A percentile compares a stretch with the other conserved stretches of the same genome.
phyloP scores from a whole-genome alignment of 2,797 vertebrate genomes.

The Melanogrammus aeglefinus region DNA sequence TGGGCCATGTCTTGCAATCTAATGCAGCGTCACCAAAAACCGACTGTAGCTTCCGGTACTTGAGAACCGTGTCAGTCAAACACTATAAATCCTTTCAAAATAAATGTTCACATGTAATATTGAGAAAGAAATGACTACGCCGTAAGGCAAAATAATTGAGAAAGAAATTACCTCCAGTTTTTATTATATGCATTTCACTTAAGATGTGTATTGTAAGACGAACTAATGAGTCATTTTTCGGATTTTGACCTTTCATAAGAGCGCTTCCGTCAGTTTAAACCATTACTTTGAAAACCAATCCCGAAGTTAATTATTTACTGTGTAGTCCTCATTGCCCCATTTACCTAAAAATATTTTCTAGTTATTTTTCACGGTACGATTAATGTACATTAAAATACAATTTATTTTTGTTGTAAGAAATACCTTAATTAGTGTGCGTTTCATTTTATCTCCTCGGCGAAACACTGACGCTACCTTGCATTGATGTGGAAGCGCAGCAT shows the following conservation, averaged over 20 bases:
- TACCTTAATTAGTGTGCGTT: not conserved
- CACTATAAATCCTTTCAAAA: not conserved
- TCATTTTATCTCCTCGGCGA: not conserved
- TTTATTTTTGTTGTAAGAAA: not conserved
- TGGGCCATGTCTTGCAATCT: slow-evolving; percentile 74
- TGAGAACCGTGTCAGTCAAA: slow-evolving; percentile 3
- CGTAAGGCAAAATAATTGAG: not conserved
- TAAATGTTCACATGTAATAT: not conserved
- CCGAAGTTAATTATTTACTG: not conserved
- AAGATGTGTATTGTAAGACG: too few relatives aligned
- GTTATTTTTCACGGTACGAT: not conserved
- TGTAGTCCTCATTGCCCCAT: not conserved
- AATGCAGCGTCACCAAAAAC: slow-evolving; percentile 77
- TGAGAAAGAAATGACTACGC: not conserved
- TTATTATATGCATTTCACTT: not conserved
- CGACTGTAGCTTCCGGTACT: slow-evolving; percentile 66
- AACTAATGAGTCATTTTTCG: not conserved
- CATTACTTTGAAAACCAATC: not conserved
- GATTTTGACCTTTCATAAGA: not conserved
- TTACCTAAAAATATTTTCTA: not conserved
- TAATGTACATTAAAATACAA: not conserved
- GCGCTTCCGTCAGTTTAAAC: not conserved
- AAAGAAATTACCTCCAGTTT: not conserved
- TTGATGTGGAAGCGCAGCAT: slow-evolving; percentile 2
- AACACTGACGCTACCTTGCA: not conserved